Evolutionary conservation across 2,888 invertebrate species (phyloP), one percentile per base, ranked within the genome.

Genomic region (Eugnorisma glareosa): DNA sequence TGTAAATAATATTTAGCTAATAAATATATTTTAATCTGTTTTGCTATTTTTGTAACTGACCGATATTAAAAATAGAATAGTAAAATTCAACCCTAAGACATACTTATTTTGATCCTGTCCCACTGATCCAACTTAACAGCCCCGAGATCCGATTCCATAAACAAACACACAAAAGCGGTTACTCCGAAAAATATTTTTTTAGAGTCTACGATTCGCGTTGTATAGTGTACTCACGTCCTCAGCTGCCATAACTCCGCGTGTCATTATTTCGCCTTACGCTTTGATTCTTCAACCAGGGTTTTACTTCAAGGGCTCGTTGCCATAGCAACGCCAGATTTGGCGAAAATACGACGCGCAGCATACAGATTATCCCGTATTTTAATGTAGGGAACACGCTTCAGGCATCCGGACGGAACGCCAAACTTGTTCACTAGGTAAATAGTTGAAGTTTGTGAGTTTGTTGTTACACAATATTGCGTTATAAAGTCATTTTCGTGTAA

Each of bases 251-350:
- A 95, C 94, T 94, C 93, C 90, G 91, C 89, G 89, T 91, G 92
- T 95, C 95, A 95, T 96, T 96, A 95, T 95, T 94, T 94, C 90
- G 91, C 89, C 91, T 93, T 92, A 90, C 91, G 92, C 93, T 92
- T 91, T 93, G 94, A 93, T 93, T 93, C 91, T 91, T 90, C 86
- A 82, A 88, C 89, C 84, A 75, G 91, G 94, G 92, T 90, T 91
- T 81, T 88, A 87, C 86, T 90, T 92, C 91, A 90, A 94, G 93
- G 94, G 93, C 91, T 89, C 89, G 95, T 93, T 86, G 92, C 79
- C 91, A 95, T 94, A 88, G 91, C 91, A 93, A 96, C 95, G 85
- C 90, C 91, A 90, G 95, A 94, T 95, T 94, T 93, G 89, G 86
- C 91, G 93, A 93, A 93, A 94, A 95, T 93, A 90, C 93, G 92